Evolutionary conservation across 2,797 vertebrate genomes (phyloP).

Genomic region (Poeciliopsis gracilis): DNA sequence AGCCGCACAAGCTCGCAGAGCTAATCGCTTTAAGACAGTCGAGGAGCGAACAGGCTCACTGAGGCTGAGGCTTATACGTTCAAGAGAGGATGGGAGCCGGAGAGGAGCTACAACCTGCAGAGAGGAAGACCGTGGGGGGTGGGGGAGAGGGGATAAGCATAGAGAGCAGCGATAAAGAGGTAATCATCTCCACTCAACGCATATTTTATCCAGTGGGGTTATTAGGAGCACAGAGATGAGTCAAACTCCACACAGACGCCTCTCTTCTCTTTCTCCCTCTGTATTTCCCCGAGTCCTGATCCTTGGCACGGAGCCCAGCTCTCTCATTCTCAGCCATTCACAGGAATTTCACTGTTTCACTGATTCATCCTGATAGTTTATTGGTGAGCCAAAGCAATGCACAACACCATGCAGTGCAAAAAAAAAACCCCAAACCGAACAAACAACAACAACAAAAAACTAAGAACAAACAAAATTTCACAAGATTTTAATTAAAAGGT

Average conservation of each 20-base stretch:
- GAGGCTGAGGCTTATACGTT: conserved; percentile 66
- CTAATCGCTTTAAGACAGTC: conserved; percentile 67
- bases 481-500: conserved; percentile 67
- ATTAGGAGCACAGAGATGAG: conserved; percentile 69
- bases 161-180: conserved; percentile 71
- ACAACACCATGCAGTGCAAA: conserved; percentile 20
- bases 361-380: conserved; percentile 71
- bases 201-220: conserved; percentile 72
- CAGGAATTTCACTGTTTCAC: conserved; percentile 62
- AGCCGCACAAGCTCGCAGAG: conserved; percentile 56
- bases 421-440: too few relatives aligned
- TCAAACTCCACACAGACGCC: conserved; percentile 56
- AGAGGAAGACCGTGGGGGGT: conserved; percentile 43
- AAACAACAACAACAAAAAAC: conserved; percentile 5
- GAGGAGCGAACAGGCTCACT: conserved; percentile 52
- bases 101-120: conserved; percentile 38
- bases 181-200: conserved; percentile 74
- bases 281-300: conserved; percentile 47
- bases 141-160: conserved; percentile 50
- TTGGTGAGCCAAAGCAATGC: conserved; percentile 51
- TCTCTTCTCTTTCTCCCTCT: conserved; percentile 49
- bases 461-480: not conserved
- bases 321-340: conserved; percentile 56
- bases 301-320: conserved; percentile 50
- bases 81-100: conserved; percentile 45